Evolutionary conservation across 1,140 invertebrate species (phyloP).

Genomic region (Drosophila miranda): DNA sequence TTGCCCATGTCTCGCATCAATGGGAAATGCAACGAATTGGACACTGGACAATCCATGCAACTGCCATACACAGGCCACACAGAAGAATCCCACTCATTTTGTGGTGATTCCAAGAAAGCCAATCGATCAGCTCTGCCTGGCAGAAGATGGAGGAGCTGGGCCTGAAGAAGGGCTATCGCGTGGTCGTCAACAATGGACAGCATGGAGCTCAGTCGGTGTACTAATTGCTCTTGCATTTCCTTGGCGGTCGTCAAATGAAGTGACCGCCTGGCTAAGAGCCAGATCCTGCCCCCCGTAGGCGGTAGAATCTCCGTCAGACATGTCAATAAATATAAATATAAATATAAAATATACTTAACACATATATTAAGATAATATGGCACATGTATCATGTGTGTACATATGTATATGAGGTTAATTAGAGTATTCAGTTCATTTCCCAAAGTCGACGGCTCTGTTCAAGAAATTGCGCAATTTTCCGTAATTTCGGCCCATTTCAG

Average conservation of each 20-base stretch:
- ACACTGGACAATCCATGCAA: too few species aligned
- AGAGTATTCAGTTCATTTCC: conserved; percentile 1
- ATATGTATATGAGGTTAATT: not conserved
- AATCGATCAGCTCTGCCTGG: conserved; percentile 91
- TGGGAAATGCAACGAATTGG: conserved; percentile 19
- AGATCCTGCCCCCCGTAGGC: conserved; percentile 34
- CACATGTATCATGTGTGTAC: not conserved
- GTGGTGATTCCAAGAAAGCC: conserved; percentile 97
- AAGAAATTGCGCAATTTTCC: conserved; percentile 49
- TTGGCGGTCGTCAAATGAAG: conserved; percentile 95
- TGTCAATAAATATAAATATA: too few species aligned
- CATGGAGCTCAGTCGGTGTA: conserved; percentile 95
- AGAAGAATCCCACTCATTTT: conserved; percentile 91
- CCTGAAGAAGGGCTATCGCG: conserved; percentile 87
- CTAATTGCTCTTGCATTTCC: conserved; percentile 95
- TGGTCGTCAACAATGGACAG: conserved; percentile 95
- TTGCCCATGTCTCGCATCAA: conserved; percentile 68
- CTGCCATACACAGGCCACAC: conserved; percentile 2
- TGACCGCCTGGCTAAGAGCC: conserved; percentile 96
- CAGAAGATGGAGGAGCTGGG: conserved; percentile 87
- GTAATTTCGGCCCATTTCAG: conserved; percentile 36
- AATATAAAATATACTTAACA: not conserved
- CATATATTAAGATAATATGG: conserved; percentile 14
- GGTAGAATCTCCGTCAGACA: conserved; percentile 87
- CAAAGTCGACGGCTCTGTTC: conserved; percentile 53